Evolutionary conservation across 2,113 vertebrate species (phyloP), one percentile per base, ranked within the genome.

Genomic region (Dicrurus megarhynchus): DNA sequence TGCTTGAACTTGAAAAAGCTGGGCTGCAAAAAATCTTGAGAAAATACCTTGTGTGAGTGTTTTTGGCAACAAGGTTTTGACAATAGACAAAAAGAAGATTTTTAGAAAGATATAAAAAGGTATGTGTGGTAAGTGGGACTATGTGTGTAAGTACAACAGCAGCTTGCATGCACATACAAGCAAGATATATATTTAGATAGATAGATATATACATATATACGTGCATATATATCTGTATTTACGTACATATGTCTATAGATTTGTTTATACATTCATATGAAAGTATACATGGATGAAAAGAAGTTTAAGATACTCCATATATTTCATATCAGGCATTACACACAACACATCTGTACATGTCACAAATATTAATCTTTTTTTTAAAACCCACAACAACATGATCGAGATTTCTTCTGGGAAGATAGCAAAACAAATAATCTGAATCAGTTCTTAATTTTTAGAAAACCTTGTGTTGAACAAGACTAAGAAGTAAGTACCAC

Each of bases 321-420:
- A 46, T 32, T 44, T 73, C 11, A 20, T 41, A 16, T 42, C 5
- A 57, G 9, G 8, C n/a, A 24, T 52, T 57, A 27, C 19, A 39
- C 1, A 7, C 1, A 5, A 33, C 7, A 13, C 22, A 7, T 21
- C 7, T n/a, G 3, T 33, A 13, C 32, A 18, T 11, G 4, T 56
- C 19, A 74, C 20, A 65, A 73, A 64, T 12, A 23, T 12, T 46
- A 78, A 50, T 2, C 9, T 74, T 49, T 69, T 69, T 27, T 85
- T 69, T 56, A 46, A 65, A 79, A 5, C 1, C 13, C 9, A 21
- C 12, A 18, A 35, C 9, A 91, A 1, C 22, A 53, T 39, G 14
- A 53, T 55, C 9, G 39, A 55, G 8, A 50, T 64, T 69, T 63
- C 35, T 59, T 35, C 26, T 46, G 30, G 37, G 32, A 28, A 50